Percentiles rank a stretch among this genome's conserved stretches.
Evolutionary conservation across 2,113 vertebrate species (phyloP).

Genomic region (Thermophis baileyi): DNA sequence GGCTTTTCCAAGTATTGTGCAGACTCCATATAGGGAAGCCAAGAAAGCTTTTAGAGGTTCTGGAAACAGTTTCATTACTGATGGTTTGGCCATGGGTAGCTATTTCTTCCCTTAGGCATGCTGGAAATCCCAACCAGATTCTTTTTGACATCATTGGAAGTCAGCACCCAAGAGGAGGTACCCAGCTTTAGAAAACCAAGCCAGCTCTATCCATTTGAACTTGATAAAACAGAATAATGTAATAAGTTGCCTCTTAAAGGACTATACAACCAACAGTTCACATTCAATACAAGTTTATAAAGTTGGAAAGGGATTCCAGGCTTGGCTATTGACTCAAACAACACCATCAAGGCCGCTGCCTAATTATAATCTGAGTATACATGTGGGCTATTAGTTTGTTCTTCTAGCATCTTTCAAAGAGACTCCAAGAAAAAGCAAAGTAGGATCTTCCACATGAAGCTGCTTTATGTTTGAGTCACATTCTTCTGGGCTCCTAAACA

Average conservation of each 20-base stretch:
- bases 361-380: not conserved
- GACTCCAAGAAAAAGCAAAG: not conserved
- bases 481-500: not conserved
- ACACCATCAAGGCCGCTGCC: accelerated
- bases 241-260: slow-evolving; percentile 71
- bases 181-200: slow-evolving; percentile 17
- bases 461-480: not conserved
- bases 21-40: slow-evolving; percentile 40
- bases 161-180: slow-evolving; percentile 20
- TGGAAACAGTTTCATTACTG: slow-evolving; percentile 22
- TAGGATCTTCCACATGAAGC: not conserved
- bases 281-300: slow-evolving; percentile 26
- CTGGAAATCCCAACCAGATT: slow-evolving; percentile 52
- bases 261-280: slow-evolving; percentile 66
- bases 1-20: slow-evolving; percentile 47
- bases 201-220: slow-evolving; percentile 53
- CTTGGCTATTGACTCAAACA: not conserved
- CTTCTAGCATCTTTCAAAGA: not conserved
- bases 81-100: slow-evolving; percentile 39
- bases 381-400: not conserved
- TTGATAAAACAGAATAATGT: slow-evolving; percentile 64
- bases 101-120: slow-evolving; percentile 47
- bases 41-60: slow-evolving; percentile 50
- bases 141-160: slow-evolving; percentile 47
- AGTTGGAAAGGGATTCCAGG: slow-evolving; percentile 20